phyloP scores from a whole-genome alignment of 2,797 vertebrate genomes.

The Petrocephalus sullivani region DNA sequence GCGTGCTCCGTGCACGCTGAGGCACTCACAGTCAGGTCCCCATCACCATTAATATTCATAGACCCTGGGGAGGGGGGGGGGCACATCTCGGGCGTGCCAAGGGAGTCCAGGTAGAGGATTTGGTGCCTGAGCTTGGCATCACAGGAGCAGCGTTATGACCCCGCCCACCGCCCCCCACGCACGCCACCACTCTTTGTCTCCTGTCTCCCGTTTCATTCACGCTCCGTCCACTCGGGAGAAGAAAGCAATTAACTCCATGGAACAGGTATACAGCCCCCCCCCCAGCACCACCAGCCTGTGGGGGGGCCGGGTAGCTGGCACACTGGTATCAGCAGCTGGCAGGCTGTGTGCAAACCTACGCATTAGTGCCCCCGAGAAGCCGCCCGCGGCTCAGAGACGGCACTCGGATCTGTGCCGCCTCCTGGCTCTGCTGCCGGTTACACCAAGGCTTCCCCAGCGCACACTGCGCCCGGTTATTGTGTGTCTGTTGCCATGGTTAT shows the following conservation, averaged over 20 bases:
- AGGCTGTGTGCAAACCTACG: not conserved
- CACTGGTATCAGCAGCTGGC: not conserved
- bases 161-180: constrained; percentile 27
- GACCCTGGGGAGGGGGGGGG: not conserved
- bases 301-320: not conserved
- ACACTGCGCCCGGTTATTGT: constrained; percentile 24
- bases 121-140: constrained; percentile 34
- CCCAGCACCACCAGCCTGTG: not conserved
- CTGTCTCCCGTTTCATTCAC: constrained; percentile 16
- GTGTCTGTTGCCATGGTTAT: constrained; percentile 57
- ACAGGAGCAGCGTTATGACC: constrained; percentile 43
- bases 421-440: not conserved
- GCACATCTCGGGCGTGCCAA: not conserved
- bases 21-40: not conserved
- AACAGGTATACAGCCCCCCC: not conserved
- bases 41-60: constrained; percentile 30
- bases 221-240: not conserved
- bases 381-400: not conserved
- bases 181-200: constrained; percentile 22
- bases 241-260: not conserved
- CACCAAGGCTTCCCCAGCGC: constrained; percentile 10
- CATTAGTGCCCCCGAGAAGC: constrained; percentile 3
- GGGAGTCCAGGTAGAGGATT: constrained; percentile 30
- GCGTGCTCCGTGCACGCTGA: constrained; percentile 22
- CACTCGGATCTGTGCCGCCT: not conserved